Percentiles rank a stretch among this genome's conserved stretches.
These are phyloP conservation scores for Micrasema longulum DNA, from an alignment of 1,140 invertebrate species.

Conservation along the genomic window DNA sequence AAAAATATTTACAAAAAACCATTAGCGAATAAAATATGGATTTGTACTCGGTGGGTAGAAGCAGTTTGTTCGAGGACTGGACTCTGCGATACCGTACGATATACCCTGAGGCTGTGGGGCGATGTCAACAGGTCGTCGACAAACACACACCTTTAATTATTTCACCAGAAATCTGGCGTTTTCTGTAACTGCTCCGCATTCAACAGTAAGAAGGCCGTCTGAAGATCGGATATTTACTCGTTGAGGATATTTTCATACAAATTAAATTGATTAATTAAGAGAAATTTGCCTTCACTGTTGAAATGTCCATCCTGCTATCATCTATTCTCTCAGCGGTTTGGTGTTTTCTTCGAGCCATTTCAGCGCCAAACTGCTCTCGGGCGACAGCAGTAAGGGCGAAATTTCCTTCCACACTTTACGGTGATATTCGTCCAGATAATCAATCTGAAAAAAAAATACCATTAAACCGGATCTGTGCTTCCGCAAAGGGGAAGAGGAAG, in stretches of 20 bases:
- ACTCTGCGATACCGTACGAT: no score
- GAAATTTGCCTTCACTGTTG: no score
- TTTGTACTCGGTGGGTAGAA: no score
- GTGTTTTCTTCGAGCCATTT: constrained; percentile 84
- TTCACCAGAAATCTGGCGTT: no score
- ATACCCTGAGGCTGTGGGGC: no score
- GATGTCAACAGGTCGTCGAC: no score
- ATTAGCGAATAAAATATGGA: no score
- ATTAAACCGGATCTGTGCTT: background rate
- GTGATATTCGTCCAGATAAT: constrained; percentile 85
- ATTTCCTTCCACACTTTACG: constrained; percentile 75
- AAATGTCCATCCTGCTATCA: background rate
- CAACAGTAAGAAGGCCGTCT: no score
- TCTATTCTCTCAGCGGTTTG: constrained; percentile 62
- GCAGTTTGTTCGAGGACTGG: no score
- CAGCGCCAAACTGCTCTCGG: constrained; percentile 73
- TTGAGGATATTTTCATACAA: background rate
- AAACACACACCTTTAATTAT: no score
- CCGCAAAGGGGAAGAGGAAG: background rate
- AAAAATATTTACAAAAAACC: no score
- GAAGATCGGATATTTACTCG: no score
- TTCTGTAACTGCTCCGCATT: background rate
- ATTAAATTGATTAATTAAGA: background rate
- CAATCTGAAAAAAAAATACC: constrained; percentile 65
- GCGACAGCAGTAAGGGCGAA: constrained; percentile 75